Evolutionary conservation across 2,888 invertebrate genomes (phyloP).

Genomic region (Melanchra persicariae): DNA sequence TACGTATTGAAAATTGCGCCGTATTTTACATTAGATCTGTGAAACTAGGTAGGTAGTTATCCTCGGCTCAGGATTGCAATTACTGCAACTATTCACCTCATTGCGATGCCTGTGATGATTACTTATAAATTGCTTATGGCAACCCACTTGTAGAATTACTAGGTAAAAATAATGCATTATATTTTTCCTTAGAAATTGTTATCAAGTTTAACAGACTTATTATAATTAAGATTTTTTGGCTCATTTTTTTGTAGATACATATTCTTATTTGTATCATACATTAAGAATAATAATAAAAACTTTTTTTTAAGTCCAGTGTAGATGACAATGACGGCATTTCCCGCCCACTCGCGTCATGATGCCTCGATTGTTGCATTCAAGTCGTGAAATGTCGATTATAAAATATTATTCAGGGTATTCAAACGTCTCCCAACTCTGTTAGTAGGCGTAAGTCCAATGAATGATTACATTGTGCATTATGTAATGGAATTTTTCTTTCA

Average conservation of each 20-base stretch:
- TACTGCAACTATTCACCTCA: constrained; percentile 49
- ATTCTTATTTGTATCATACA: constrained; percentile 34
- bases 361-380: constrained; percentile 67
- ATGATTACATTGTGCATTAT: constrained; percentile 38
- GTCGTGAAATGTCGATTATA: constrained; percentile 41
- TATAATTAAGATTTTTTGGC: constrained; percentile 10
- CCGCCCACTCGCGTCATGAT: constrained; percentile 60
- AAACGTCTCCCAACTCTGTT: constrained; percentile 14
- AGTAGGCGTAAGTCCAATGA: constrained; percentile 37
- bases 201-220: constrained; percentile 1
- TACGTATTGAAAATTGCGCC: neutral
- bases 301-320: constrained; percentile 44
- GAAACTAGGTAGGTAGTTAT: constrained; percentile 37
- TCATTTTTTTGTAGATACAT: constrained; percentile 6
- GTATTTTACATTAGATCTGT: constrained; percentile 28
- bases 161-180: constrained; percentile 19
- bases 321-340: constrained; percentile 57
- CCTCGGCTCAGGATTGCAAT: constrained; percentile 40
- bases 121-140: constrained; percentile 43
- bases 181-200: constrained; percentile 33
- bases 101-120: constrained; percentile 42
- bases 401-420: constrained; percentile 37
- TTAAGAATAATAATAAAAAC: constrained; percentile 33
- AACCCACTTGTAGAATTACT: constrained; percentile 30
- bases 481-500: constrained; percentile 25